These are phyloP conservation scores for Geopemphigus sp. DNA, from an alignment of 1,140 invertebrate species.

Conservation along the genomic window DNA sequence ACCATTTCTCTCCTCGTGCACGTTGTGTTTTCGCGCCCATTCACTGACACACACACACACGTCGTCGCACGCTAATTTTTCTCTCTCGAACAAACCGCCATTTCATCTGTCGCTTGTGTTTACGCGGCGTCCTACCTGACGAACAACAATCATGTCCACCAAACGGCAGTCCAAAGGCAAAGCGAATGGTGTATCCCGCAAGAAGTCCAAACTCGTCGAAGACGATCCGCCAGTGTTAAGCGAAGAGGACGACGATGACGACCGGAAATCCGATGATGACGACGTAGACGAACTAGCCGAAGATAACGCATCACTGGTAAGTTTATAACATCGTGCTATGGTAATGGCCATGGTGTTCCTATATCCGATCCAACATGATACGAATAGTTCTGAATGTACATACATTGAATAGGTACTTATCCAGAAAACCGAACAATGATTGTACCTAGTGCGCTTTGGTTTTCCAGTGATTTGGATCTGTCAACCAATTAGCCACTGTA, in stretches of 20 bases:
- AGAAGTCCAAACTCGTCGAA: slow-evolving; percentile 54
- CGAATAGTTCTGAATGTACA: no score
- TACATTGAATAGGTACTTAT: no score
- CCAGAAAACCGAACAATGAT: no score
- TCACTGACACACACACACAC: no score
- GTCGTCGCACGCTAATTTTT: background rate
- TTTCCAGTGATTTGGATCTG: no score
- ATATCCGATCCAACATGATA: no score
- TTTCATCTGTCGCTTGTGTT: background rate
- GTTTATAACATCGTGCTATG: background rate
- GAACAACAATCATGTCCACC: slow-evolving; percentile 6
- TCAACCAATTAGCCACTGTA: no score
- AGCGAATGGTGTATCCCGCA: slow-evolving; percentile 33
- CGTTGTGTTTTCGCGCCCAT: slow-evolving; percentile 3
- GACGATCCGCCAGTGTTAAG: slow-evolving; percentile 57
- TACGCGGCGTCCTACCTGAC: background rate
- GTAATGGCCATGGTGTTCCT: no score
- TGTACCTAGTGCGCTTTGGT: no score
- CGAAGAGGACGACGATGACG: slow-evolving; percentile 57
- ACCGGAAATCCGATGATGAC: slow-evolving; percentile 56
- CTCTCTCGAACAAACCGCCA: background rate
- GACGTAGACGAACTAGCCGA: slow-evolving; percentile 53
- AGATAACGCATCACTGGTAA: slow-evolving; percentile 36
- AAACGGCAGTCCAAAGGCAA: slow-evolving; percentile 43
- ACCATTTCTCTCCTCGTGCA: background rate